Conservation (phyloP, 1,140 invertebrate species). For the Batillaria attramentaria region DNA sequence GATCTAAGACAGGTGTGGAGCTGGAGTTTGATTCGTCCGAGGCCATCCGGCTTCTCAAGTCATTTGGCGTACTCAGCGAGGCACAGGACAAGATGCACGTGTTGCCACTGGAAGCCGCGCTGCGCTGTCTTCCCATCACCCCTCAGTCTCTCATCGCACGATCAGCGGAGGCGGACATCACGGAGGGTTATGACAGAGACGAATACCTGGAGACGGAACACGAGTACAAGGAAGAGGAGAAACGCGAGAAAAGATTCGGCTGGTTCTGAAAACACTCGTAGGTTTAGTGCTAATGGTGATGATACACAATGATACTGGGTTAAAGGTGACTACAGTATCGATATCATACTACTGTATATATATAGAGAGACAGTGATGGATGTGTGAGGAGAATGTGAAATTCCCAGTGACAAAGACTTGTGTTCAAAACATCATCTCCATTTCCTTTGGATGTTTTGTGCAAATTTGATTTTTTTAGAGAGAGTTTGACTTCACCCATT, state of each 20-base stretch:
- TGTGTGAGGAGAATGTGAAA: background rate
- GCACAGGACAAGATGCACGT: slow-evolving; percentile 57
- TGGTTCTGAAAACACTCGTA: slow-evolving; percentile 55
- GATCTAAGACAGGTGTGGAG: slow-evolving; percentile 50
- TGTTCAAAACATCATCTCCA: no score
- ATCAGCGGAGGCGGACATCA: slow-evolving; percentile 49
- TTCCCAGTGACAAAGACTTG: no score
- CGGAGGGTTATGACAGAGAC: slow-evolving; percentile 66
- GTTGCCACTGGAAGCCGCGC: slow-evolving; percentile 55
- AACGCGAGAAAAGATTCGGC: slow-evolving; percentile 55
- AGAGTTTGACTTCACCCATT: no score
- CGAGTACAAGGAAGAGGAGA: slow-evolving; percentile 63
- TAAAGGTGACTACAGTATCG: no score
- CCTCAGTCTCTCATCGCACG: slow-evolving; percentile 56
- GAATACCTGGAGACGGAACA: slow-evolving; percentile 62
- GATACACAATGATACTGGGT: no score
- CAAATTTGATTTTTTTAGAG: no score
- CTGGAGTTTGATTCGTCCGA: slow-evolving; percentile 62
- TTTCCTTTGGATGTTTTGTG: no score
- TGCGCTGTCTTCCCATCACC: slow-evolving; percentile 59
- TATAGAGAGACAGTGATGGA: no score
- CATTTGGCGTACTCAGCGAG: slow-evolving; percentile 59
- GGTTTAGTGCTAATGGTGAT: no score
- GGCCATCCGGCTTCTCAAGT: slow-evolving; percentile 54
- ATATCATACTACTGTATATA: no score